Conservation (phyloP, 1,140 invertebrate genomes). For the Drosophila pectinifera region DNA sequence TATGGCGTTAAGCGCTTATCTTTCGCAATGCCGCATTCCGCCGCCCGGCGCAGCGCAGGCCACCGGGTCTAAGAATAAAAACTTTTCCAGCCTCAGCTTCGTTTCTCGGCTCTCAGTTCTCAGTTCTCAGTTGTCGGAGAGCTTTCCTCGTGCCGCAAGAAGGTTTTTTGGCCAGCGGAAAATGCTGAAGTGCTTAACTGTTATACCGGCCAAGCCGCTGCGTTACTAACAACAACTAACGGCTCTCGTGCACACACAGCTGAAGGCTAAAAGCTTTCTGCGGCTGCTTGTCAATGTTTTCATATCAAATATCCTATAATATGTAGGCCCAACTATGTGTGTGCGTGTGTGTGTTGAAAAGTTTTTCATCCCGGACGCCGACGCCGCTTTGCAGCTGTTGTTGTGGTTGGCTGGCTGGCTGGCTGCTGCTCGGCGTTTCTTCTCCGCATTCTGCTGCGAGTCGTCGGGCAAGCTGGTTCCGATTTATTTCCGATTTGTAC, state of each 20-base stretch:
- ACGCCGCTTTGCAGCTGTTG: slow-evolving; percentile 64
- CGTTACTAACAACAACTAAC: slow-evolving; percentile 43
- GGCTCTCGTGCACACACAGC: slow-evolving; percentile 56
- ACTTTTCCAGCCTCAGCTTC: slow-evolving; percentile 19
- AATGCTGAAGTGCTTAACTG: slow-evolving; percentile 30
- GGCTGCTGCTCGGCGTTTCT: slow-evolving; percentile 22
- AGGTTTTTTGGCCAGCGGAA: slow-evolving; percentile 16
- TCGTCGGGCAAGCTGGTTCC: slow-evolving; percentile 59
- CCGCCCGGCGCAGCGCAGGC: slow-evolving; percentile 26
- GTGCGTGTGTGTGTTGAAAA: slow-evolving; percentile 18
- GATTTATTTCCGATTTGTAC: slow-evolving; percentile 43
- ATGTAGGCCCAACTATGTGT: slow-evolving; percentile 12
- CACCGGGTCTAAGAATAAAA: slow-evolving; percentile 21
- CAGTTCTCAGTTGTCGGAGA: too few species aligned
- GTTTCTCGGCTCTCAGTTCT: neutral
- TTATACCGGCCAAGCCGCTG: slow-evolving; percentile 34
- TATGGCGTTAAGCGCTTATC: slow-evolving; percentile 21
- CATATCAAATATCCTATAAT: slow-evolving; percentile 52
- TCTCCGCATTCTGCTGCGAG: slow-evolving; percentile 67
- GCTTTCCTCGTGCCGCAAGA: slow-evolving; percentile 27
- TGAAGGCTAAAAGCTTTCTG: slow-evolving; percentile 63
- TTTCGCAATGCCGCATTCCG: slow-evolving; percentile 14
- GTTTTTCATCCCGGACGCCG: slow-evolving; percentile 62
- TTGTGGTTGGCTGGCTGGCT: slow-evolving; percentile 51
- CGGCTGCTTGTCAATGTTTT: slow-evolving; percentile 57